Conservation (phyloP, 1,140 invertebrate genomes). For the Gonatopus flavifemur region DNA sequence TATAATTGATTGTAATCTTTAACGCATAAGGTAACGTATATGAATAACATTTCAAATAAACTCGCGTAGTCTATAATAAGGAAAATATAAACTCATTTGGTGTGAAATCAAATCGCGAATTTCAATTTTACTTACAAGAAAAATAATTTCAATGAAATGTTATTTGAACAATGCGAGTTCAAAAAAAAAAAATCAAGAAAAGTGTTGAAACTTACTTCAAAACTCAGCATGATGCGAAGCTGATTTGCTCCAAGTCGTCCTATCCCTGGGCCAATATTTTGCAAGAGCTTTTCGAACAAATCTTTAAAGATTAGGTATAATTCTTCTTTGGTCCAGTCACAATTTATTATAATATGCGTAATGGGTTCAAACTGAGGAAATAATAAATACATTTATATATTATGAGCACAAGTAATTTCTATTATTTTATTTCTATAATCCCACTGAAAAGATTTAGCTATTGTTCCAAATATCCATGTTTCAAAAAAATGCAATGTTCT, state of each 20-base stretch:
- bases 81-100: too few species aligned
- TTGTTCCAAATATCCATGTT: not conserved
- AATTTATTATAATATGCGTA: constrained; percentile 26
- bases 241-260: constrained; percentile 16
- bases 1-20: too few species aligned
- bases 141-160: not conserved
- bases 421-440: not conserved
- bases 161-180: not conserved
- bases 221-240: constrained; percentile 15
- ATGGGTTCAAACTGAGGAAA: constrained; percentile 15
- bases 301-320: constrained; percentile 31
- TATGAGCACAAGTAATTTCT: constrained; percentile 4
- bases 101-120: too few species aligned
- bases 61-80: too few species aligned
- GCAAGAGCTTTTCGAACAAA: constrained; percentile 21
- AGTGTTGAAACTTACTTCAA: constrained; percentile 19
- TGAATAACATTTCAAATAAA: too few species aligned
- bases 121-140: too few species aligned
- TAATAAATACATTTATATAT: constrained; percentile 13
- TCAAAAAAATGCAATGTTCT: not conserved
- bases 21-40: too few species aligned
- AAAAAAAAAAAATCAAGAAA: not conserved
- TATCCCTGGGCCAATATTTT: constrained; percentile 25
- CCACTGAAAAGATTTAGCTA: not conserved
- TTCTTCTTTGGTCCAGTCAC: constrained; percentile 36